These are phyloP conservation scores for Argyrosomus japonicus DNA, from an alignment of 2,113 vertebrate genomes.

Conservation along the genomic window DNA sequence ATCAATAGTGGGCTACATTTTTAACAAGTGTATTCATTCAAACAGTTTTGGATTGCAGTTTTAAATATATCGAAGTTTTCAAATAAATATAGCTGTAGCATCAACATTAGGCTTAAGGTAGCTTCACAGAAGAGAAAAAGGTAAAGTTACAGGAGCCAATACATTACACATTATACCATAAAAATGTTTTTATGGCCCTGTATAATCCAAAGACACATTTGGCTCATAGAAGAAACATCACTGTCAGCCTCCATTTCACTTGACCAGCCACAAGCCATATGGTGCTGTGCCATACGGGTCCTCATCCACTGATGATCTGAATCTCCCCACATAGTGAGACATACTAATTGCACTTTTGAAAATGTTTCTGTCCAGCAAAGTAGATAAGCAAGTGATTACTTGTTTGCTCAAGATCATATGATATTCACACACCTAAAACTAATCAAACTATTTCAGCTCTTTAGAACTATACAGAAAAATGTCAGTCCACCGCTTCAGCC, in stretches of 20 bases:
- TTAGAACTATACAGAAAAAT: background rate
- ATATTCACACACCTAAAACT: background rate
- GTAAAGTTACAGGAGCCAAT: background rate
- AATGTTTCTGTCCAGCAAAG: background rate
- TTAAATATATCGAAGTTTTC: background rate
- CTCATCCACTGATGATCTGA: background rate
- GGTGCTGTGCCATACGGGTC: background rate
- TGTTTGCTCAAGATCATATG: background rate
- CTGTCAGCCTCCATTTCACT: conserved; percentile 9
- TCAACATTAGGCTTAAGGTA: background rate
- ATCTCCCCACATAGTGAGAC: background rate
- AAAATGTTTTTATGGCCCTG: background rate
- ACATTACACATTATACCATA: background rate
- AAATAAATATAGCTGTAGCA: background rate
- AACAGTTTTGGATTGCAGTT: background rate
- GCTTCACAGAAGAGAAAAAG: background rate
- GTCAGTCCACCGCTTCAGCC: background rate
- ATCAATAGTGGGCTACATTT: background rate
- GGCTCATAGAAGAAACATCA: conserved; percentile 1
- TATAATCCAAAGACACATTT: background rate
- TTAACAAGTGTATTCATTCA: background rate
- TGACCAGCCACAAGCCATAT: background rate
- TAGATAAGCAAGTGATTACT: background rate
- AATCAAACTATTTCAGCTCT: background rate
- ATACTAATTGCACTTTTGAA: background rate